Evolutionary conservation across 2,888 invertebrate genomes (phyloP).

Genomic region (Parnassius orleans): DNA sequence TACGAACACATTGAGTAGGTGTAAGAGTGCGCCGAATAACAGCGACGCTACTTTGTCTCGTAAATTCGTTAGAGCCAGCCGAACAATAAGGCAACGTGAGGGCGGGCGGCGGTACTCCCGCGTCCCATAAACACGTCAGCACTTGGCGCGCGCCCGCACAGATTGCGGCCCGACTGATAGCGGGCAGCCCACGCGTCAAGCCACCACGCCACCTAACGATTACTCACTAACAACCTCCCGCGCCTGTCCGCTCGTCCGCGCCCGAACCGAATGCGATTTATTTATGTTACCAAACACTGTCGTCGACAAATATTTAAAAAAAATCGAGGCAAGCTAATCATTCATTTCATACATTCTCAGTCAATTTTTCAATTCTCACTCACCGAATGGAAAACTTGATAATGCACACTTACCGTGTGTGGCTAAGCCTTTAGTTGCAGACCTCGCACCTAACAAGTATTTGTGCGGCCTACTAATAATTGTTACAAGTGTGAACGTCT

Average conservation of each 20-base stretch:
- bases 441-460: too few species aligned
- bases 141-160: constrained; percentile 62
- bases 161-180: constrained; percentile 64
- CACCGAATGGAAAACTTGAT: too few species aligned
- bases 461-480: too few species aligned
- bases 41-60: constrained; percentile 49
- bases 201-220: constrained; percentile 37
- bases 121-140: constrained; percentile 72
- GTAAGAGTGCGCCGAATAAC: constrained; percentile 38
- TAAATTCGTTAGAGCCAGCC: constrained; percentile 66
- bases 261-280: constrained; percentile 5
- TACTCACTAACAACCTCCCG: constrained; percentile 45
- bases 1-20: constrained; percentile 29
- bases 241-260: constrained; percentile 4
- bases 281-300: constrained; percentile 6
- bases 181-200: constrained; percentile 51
- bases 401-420: too few species aligned
- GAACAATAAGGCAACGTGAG: constrained; percentile 71
- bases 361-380: too few species aligned
- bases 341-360: too few species aligned
- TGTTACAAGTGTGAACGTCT: too few species aligned
- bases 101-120: constrained; percentile 62
- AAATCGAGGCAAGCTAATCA: neutral
- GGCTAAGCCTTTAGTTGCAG: too few species aligned
- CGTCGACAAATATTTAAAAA: too few species aligned